These are phyloP conservation scores for Coracopsis vasa DNA, from an alignment of 2,113 vertebrate species.

Conservation along the genomic window DNA sequence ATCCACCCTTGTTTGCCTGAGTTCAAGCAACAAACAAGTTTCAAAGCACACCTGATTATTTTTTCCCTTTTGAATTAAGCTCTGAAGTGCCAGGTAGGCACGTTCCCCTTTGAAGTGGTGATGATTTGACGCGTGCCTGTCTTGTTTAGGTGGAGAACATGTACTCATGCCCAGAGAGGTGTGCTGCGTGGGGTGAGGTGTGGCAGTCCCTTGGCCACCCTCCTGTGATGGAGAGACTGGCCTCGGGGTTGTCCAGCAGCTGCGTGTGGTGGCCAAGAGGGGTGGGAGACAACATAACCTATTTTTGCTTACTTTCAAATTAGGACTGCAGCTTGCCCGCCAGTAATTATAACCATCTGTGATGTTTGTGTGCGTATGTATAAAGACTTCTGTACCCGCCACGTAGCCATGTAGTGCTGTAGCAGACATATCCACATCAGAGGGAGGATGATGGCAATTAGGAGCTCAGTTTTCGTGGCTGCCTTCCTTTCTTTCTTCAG, in stretches of 20 bases:
- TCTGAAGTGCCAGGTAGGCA: background rate
- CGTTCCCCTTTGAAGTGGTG: background rate
- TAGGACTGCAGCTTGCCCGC: slow-evolving; percentile 2
- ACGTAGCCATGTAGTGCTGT: background rate
- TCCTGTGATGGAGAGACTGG: background rate
- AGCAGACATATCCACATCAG: slow-evolving; percentile 26
- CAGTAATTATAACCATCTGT: slow-evolving; percentile 70
- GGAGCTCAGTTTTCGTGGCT: background rate
- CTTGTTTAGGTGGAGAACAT: background rate
- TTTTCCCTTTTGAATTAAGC: background rate
- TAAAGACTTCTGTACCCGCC: slow-evolving; percentile 31
- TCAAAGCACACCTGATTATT: background rate
- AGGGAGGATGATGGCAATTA: background rate
- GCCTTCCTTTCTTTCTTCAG: background rate
- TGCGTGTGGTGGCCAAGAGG: background rate
- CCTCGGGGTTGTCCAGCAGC: background rate
- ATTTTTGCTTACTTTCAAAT: slow-evolving; percentile 45
- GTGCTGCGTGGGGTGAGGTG: rapidly evolving
- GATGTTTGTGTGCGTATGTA: slow-evolving; percentile 20
- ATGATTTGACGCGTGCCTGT: background rate
- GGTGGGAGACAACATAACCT: background rate
- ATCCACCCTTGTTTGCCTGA: background rate
- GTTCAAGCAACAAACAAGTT: background rate
- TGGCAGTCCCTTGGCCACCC: rapidly evolving
- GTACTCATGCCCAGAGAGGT: rapidly evolving